phyloP scores from a whole-genome alignment of 2,888 invertebrate genomes.

The Perizoma flavofasciatum region DNA sequence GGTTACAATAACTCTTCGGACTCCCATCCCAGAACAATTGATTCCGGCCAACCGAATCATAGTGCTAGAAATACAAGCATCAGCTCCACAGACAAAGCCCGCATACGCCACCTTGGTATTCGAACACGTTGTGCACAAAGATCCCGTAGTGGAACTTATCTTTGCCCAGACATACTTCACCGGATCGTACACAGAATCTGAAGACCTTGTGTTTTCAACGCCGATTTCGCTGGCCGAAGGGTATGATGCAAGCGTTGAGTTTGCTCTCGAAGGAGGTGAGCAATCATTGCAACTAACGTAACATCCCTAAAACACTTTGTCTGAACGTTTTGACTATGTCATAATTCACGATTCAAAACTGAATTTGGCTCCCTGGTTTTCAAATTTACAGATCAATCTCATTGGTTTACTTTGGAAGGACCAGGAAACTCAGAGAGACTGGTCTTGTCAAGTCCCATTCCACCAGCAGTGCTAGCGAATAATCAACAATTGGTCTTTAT shows the following conservation, averaged over 20 bases:
- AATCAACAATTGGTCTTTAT: constrained; percentile 43
- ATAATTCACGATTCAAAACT: too few relatives aligned
- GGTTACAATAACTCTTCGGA: constrained; percentile 19
- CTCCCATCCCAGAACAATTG: constrained; percentile 41
- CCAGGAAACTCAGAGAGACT: constrained; percentile 34
- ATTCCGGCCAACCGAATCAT: constrained; percentile 37
- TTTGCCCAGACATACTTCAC: constrained; percentile 41
- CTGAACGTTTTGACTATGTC: too few relatives aligned
- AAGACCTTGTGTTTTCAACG: constrained; percentile 33
- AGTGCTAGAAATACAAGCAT: constrained; percentile 38
- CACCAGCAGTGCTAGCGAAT: constrained; percentile 40
- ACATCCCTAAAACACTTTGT: too few relatives aligned
- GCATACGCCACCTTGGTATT: constrained; percentile 45
- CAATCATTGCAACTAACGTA: background rate
- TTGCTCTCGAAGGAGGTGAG: constrained; percentile 46
- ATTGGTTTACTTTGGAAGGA: constrained; percentile 34
- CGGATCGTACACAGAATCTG: constrained; percentile 37
- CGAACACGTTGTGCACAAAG: constrained; percentile 27
- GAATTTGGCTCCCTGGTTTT: background rate
- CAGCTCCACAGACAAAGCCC: constrained; percentile 35
- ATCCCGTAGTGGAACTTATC: constrained; percentile 15
- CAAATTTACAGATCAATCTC: constrained; percentile 18
- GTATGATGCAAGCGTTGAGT: constrained; percentile 39
- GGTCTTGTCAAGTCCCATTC: constrained; percentile 36
- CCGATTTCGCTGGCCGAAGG: constrained; percentile 39